Evolutionary conservation across 2,113 vertebrate species (phyloP).

Genomic region (Zosterops hypoxanthus): DNA sequence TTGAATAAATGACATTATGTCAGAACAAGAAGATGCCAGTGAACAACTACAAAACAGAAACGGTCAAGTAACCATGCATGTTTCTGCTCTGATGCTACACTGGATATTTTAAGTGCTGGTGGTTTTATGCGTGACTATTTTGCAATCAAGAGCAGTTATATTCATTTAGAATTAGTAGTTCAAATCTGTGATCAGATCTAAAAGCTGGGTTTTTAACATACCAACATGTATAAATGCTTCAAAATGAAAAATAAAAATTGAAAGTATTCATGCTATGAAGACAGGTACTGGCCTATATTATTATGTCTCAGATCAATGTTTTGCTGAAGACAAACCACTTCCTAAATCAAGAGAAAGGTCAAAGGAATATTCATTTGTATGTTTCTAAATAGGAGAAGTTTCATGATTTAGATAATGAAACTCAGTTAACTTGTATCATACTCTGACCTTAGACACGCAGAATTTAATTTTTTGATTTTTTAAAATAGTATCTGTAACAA

Average conservation of each 20-base stretch:
- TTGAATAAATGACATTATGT: constrained; percentile 47
- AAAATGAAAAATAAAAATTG: not conserved
- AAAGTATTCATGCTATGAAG: not conserved
- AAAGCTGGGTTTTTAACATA: not conserved
- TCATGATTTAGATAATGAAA: not conserved
- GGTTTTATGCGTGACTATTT: not conserved
- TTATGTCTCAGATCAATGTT: not conserved
- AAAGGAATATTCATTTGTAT: not conserved
- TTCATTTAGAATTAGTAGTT: not conserved
- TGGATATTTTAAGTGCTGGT: not conserved
- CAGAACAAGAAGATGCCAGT: not conserved
- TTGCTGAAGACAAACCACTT: not conserved
- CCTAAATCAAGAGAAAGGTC: not conserved
- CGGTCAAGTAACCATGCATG: not conserved
- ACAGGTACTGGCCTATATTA: not conserved
- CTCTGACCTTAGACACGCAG: not conserved
- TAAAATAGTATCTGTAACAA: not conserved
- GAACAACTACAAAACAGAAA: not conserved
- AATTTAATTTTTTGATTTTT: not conserved
- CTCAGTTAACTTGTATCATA: not conserved
- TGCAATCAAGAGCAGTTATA: not conserved
- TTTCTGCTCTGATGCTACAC: not conserved
- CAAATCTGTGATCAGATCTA: not conserved
- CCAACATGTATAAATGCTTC: not conserved
- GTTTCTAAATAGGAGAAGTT: not conserved